Percentiles rank a stretch among this genome's conserved stretches.
Evolutionary conservation across 1,140 invertebrate species (phyloP).

Genomic region (Pseudomyrmex dendroicus): DNA sequence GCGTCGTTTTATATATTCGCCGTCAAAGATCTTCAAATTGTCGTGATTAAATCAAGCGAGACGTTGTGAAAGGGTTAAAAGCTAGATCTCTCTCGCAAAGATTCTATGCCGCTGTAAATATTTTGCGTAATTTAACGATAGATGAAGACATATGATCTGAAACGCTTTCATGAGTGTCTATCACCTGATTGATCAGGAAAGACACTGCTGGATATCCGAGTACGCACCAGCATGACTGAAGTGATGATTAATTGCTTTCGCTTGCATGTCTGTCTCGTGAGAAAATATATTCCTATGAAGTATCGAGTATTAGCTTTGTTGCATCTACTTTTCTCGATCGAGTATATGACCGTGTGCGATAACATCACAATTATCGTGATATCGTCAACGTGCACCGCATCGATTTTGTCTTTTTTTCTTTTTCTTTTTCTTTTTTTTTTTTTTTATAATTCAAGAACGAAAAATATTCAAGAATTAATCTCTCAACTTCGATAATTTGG

Average conservation of each 20-base stretch:
- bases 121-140: conserved; percentile 48
- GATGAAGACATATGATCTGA: conserved; percentile 18
- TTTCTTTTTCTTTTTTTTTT: conserved; percentile 21
- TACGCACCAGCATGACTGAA: conserved; percentile 74
- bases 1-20: too few species aligned
- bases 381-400: conserved; percentile 9
- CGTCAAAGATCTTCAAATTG: too few species aligned
- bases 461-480: too few species aligned
- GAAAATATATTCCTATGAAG: conserved; percentile 10
- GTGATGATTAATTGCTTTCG: conserved; percentile 59
- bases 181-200: conserved; percentile 65
- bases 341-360: conserved; percentile 19
- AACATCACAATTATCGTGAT: conserved; percentile 45
- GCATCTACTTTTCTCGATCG: conserved; percentile 48
- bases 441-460: too few species aligned
- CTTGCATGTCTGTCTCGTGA: conserved; percentile 69
- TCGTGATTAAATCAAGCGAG: background rate
- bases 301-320: conserved; percentile 30
- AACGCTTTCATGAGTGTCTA: conserved; percentile 66
- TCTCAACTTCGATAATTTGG: too few species aligned
- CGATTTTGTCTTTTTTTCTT: conserved; percentile 38
- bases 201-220: conserved; percentile 62
- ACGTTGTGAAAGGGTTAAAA: conserved; percentile 53
- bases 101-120: conserved; percentile 59
- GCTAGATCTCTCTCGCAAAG: background rate